Evolutionary conservation across 1,140 invertebrate genomes (phyloP).

Genomic region (Anastrepha ludens): DNA sequence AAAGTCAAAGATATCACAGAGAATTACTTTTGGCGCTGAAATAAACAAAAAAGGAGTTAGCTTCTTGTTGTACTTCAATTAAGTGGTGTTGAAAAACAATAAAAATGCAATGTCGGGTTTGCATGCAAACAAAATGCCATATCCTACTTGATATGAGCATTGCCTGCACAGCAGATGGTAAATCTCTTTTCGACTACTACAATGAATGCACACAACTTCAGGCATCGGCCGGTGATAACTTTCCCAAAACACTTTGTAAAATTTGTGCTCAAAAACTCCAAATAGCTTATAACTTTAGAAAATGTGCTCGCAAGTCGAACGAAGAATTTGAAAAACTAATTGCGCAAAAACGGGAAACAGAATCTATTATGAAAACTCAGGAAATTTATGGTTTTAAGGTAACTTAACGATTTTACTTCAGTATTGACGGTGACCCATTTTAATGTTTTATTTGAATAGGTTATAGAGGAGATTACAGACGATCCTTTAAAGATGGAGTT

Average conservation of each 20-base stretch:
- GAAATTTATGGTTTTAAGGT: background rate
- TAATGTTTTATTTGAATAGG: background rate
- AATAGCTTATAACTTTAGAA: background rate
- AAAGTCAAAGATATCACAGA: no score
- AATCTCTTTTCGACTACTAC: background rate
- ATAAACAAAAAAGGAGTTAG: no score
- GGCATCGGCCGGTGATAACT: background rate
- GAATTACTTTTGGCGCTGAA: no score
- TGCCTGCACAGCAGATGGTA: background rate
- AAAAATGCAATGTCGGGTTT: background rate
- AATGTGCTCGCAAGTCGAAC: background rate
- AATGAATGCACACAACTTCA: background rate
- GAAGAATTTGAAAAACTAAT: background rate
- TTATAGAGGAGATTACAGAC: background rate
- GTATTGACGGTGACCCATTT: no score
- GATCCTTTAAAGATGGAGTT: background rate
- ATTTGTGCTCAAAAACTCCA: background rate
- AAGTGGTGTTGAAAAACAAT: no score
- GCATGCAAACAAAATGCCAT: background rate
- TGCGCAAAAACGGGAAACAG: background rate
- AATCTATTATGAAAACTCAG: background rate
- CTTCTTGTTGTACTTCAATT: no score
- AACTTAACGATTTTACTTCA: no score
- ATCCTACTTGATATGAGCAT: background rate
- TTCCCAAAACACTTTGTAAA: constrained; percentile 5